phyloP scores from a whole-genome alignment of 2,888 invertebrate genomes.

The Unio delphinus region DNA sequence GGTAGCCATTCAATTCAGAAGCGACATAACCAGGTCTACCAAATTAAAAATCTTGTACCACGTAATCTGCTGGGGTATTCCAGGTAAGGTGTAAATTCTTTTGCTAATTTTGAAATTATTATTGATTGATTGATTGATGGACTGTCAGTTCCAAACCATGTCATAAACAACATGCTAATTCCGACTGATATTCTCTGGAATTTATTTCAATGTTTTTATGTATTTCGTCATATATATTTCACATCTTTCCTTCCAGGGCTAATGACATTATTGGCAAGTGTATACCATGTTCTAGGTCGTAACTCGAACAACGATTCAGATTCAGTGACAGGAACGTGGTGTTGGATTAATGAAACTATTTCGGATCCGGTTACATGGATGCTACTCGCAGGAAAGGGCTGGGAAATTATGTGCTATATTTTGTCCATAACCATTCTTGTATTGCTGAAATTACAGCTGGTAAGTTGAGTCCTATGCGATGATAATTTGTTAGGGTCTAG shows the following conservation, averaged over 20 bases:
- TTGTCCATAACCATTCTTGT: conserved; percentile 2
- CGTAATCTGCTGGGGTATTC: conserved; percentile 11
- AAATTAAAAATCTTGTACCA: conserved; percentile 8
- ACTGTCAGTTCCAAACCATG: too few species aligned
- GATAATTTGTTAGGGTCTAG: too few species aligned
- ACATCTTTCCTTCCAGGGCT: conserved; percentile 2
- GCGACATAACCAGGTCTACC: background rate
- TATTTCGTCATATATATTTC: too few species aligned
- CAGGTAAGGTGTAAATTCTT: conserved; percentile 5
- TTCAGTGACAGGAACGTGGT: conserved; percentile 18
- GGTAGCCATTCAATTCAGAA: conserved; percentile 5
- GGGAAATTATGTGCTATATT: conserved; percentile 17
- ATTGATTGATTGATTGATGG: too few species aligned
- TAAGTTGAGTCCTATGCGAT: too few species aligned
- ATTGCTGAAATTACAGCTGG: conserved; percentile 1
- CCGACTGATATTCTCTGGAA: too few species aligned
- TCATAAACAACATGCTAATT: too few species aligned
- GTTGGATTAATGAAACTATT: conserved; percentile 12
- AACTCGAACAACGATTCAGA: conserved; percentile 1
- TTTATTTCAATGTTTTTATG: too few species aligned
- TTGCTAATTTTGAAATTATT: too few species aligned
- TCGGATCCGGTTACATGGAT: conserved; percentile 10
- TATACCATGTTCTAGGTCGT: conserved; percentile 11
- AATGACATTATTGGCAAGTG: conserved; percentile 8
- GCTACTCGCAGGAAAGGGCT: conserved; percentile 21